A percentile compares a stretch with the other conserved stretches of the same genome.
Conservation (phyloP, 2,888 invertebrate species). For the Calameuta filiformis region DNA sequence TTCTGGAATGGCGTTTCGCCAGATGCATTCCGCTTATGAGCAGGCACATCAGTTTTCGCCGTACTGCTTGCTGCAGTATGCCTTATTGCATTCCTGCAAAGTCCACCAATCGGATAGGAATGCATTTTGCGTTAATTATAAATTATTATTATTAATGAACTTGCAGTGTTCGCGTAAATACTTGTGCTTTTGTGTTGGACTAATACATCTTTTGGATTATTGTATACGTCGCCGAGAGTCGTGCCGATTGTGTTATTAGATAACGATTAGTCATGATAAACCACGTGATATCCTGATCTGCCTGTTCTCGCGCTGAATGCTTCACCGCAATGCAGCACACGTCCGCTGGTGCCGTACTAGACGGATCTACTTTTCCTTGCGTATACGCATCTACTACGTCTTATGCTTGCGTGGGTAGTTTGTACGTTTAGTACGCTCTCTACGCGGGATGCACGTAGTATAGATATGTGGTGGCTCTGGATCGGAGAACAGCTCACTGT, state of each 20-base stretch:
- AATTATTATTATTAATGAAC: not conserved
- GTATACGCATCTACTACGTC: slow-evolving; percentile 29
- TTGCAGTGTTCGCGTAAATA: not conserved
- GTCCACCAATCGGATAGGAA: not conserved
- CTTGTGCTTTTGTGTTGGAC: not conserved
- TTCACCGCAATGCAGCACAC: slow-evolving; percentile 50
- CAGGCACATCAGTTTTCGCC: slow-evolving; percentile 13
- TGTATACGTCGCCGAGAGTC: not conserved
- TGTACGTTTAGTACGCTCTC: slow-evolving; percentile 6
- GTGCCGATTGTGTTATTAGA: slow-evolving; percentile 17
- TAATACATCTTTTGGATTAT: not conserved
- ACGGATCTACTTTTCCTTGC: slow-evolving; percentile 19
- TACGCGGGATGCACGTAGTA: slow-evolving; percentile 14
- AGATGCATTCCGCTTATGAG: slow-evolving; percentile 10
- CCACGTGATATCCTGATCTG: slow-evolving; percentile 41
- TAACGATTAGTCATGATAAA: slow-evolving; percentile 49
- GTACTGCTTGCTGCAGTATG: slow-evolving; percentile 6
- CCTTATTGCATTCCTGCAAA: not conserved
- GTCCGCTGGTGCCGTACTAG: slow-evolving; percentile 25
- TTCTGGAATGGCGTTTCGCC: not conserved
- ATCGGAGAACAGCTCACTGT: not conserved
- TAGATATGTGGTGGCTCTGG: not conserved
- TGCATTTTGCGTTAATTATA: not conserved
- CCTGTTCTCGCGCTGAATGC: slow-evolving; percentile 35
- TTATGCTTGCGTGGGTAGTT: slow-evolving; percentile 20